These are phyloP conservation scores for Alviniconcha strummeri DNA, from an alignment of 2,888 invertebrate genomes.

Conservation along the genomic window DNA sequence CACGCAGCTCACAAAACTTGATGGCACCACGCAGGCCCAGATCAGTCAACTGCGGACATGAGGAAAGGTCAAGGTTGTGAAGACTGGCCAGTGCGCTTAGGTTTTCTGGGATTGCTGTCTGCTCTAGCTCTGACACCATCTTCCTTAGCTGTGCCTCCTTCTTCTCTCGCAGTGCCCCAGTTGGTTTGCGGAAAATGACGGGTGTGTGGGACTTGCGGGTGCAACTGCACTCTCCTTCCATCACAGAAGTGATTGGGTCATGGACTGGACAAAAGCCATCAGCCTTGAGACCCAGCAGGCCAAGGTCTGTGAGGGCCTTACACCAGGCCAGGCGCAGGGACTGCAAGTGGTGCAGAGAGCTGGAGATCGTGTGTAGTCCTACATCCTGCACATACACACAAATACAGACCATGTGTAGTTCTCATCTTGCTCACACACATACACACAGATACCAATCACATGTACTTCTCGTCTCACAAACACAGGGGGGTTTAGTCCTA, in stretches of 20 bases:
- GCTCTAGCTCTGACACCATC: slow-evolving; percentile 37
- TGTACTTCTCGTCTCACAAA: too few species aligned
- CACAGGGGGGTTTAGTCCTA: too few species aligned
- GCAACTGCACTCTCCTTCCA: slow-evolving; percentile 54
- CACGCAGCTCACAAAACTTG: slow-evolving; percentile 80
- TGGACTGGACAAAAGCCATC: slow-evolving; percentile 33
- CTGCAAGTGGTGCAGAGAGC: slow-evolving; percentile 78
- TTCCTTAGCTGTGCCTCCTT: slow-evolving; percentile 39
- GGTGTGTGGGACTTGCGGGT: slow-evolving; percentile 43
- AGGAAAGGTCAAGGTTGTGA: slow-evolving; percentile 79
- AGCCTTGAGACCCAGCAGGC: slow-evolving; percentile 76
- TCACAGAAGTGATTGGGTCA: slow-evolving; percentile 35
- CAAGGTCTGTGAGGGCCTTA: slow-evolving; percentile 82
- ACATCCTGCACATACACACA: slow-evolving; percentile 24
- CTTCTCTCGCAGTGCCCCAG: slow-evolving; percentile 42
- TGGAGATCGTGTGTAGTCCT: slow-evolving; percentile 80
- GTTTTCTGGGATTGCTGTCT: slow-evolving; percentile 40
- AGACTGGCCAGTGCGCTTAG: slow-evolving; percentile 72
- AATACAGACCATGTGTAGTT: not conserved
- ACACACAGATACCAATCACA: too few species aligned
- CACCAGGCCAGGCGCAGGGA: slow-evolving; percentile 81
- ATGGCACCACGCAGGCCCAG: slow-evolving; percentile 83
- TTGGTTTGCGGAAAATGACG: slow-evolving; percentile 61
- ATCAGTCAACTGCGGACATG: slow-evolving; percentile 84
- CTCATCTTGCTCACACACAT: too few species aligned